Conservation (phyloP, 2,888 invertebrate genomes). For the Sepioteuthis lessoniana region DNA sequence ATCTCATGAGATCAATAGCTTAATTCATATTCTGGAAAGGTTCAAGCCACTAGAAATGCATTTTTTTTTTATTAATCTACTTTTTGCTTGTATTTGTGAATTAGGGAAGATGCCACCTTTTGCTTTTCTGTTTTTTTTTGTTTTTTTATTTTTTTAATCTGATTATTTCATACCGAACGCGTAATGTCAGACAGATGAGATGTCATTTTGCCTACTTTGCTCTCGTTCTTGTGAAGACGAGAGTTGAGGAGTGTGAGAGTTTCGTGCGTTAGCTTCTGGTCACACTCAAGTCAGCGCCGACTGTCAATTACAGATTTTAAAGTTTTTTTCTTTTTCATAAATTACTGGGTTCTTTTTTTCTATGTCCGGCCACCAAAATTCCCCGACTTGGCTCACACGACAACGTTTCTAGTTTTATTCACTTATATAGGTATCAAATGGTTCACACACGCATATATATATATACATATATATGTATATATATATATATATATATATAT, state of each 20-base stretch:
- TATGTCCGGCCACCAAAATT: neutral
- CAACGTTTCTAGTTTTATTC: slow-evolving; percentile 13
- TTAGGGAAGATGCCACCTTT: slow-evolving; percentile 11
- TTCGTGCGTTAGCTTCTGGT: neutral
- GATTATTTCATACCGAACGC: slow-evolving; percentile 33
- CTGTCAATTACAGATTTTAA: slow-evolving; percentile 21
- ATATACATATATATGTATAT: slow-evolving; percentile 43
- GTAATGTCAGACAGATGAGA: slow-evolving; percentile 33
- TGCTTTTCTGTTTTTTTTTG: neutral
- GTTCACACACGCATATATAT: neutral
- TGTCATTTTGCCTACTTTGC: slow-evolving; percentile 12
- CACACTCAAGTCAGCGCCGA: slow-evolving; percentile 12
- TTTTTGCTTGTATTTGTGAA: neutral
- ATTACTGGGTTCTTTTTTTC: neutral
- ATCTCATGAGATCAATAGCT: slow-evolving; percentile 33
- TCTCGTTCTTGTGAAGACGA: slow-evolving; percentile 3
- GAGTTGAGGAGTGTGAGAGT: neutral
- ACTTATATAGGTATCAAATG: neutral
- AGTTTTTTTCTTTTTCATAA: neutral
- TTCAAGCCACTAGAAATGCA: neutral
- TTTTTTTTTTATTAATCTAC: neutral
- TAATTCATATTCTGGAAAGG: slow-evolving; percentile 33
- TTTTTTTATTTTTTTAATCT: neutral
- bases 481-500: slow-evolving; percentile 46
- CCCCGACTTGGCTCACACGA: neutral